Conservation (phyloP, 2,113 vertebrate species). For the Podocnemis expansa region DNA sequence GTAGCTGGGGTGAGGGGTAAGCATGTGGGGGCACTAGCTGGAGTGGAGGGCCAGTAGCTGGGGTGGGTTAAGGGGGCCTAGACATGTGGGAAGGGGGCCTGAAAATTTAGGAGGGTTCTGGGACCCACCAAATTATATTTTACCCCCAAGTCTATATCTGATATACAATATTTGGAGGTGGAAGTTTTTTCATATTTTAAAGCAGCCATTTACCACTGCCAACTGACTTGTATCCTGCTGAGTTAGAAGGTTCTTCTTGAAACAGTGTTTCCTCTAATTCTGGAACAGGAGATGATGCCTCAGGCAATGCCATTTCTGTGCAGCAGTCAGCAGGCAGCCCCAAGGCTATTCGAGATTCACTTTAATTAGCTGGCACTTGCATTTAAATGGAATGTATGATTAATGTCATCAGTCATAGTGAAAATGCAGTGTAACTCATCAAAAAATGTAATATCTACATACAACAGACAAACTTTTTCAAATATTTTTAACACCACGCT, state of each 20-base stretch:
- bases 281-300: constrained; percentile 18
- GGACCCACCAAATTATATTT: too few species aligned
- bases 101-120: too few species aligned
- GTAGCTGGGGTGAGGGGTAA: too few species aligned
- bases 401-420: constrained; percentile 17
- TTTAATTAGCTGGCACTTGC: constrained; percentile 49
- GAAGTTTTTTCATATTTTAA: not conserved
- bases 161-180: not conserved
- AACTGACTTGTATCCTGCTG: not conserved
- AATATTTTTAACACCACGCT: not conserved
- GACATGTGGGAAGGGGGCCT: too few species aligned
- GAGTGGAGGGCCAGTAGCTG: too few species aligned
- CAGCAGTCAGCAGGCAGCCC: not conserved
- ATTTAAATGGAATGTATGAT: not conserved
- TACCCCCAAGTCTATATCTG: too few species aligned
- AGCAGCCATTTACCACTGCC: not conserved
- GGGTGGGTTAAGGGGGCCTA: too few species aligned
- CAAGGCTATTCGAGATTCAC: constrained; percentile 2
- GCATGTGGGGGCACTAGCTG: too few species aligned
- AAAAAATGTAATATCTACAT: not conserved
- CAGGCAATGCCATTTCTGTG: not conserved
- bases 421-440: not conserved
- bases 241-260: not conserved
- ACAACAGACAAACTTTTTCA: not conserved
- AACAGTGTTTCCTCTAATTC: not conserved